phyloP scores from a whole-genome alignment of 1,140 invertebrate species.

The Drosophila aff. region DNA sequence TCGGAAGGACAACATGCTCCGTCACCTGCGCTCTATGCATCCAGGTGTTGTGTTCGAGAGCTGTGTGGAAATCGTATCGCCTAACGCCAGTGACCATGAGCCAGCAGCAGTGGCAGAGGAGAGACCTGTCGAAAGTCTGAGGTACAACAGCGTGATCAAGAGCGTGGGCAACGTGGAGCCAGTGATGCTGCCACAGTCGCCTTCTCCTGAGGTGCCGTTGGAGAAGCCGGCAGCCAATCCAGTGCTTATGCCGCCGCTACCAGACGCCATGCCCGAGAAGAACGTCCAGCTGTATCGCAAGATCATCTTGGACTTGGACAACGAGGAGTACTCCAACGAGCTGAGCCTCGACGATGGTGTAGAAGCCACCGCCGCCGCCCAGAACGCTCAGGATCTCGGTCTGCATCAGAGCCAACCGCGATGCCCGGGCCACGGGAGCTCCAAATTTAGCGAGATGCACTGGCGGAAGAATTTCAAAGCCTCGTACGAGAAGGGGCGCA shows the following conservation, averaged over 20 bases:
- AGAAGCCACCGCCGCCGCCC: slow-evolving; percentile 1
- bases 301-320: slow-evolving; percentile 72
- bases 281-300: slow-evolving; percentile 77
- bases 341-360: slow-evolving; percentile 48
- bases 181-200: slow-evolving; percentile 24
- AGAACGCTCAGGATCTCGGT: slow-evolving; percentile 15
- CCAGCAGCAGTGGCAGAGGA: background rate
- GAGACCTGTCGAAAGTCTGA: slow-evolving; percentile 10
- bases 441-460: slow-evolving; percentile 70
- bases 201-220: background rate
- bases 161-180: slow-evolving; percentile 78
- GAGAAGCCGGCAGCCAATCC: slow-evolving; percentile 7
- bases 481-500: slow-evolving; percentile 64
- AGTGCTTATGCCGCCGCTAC: slow-evolving; percentile 21
- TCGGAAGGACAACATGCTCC: slow-evolving; percentile 88
- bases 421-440: slow-evolving; percentile 28
- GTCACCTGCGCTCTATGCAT: slow-evolving; percentile 89
- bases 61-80: slow-evolving; percentile 42
- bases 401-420: slow-evolving; percentile 24
- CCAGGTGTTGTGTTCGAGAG: slow-evolving; percentile 79
- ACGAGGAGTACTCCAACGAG: slow-evolving; percentile 72
- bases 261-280: slow-evolving; percentile 52
- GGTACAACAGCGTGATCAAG: slow-evolving; percentile 72
- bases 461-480: slow-evolving; percentile 74
- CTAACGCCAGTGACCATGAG: background rate